Percentiles rank a stretch among this genome's conserved stretches.
Conservation (phyloP, 2,888 invertebrate genomes). For the Diaperis boleti region DNA sequence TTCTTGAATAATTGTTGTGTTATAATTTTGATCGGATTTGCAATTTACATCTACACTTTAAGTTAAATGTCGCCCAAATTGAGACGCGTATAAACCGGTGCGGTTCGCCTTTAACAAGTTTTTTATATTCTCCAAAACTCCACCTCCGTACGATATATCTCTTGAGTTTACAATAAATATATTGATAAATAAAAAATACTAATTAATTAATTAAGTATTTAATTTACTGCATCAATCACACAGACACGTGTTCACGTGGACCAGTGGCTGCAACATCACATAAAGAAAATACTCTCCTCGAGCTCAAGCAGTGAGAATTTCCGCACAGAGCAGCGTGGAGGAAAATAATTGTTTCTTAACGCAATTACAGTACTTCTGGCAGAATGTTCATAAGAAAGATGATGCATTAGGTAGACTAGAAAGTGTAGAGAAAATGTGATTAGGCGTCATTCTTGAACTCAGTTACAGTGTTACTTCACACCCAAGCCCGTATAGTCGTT, state of each 20-base stretch:
- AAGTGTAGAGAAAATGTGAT: slow-evolving; percentile 25
- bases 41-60: too few species aligned
- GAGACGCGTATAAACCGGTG: too few species aligned
- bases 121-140: too few species aligned
- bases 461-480: slow-evolving; percentile 25
- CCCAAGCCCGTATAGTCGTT: slow-evolving; percentile 23
- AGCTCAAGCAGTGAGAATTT: not conserved
- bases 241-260: not conserved
- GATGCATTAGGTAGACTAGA: slow-evolving; percentile 27
- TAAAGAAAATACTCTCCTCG: not conserved
- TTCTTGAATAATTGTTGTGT: too few species aligned
- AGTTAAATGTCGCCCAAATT: too few species aligned
- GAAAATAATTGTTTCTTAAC: slow-evolving; percentile 19
- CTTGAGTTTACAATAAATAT: too few species aligned
- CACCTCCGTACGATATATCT: too few species aligned
- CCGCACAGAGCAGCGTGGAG: not conserved
- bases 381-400: slow-evolving; percentile 31
- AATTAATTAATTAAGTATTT: too few species aligned
- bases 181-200: too few species aligned
- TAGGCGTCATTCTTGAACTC: slow-evolving; percentile 31
- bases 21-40: too few species aligned
- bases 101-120: too few species aligned
- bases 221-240: too few species aligned
- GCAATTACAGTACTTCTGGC: slow-evolving; percentile 13
- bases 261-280: not conserved